These are phyloP conservation scores for Diacarnus erythraeanus DNA, from an alignment of 37 sponge, comb jelly and placozoan species.

Conservation along the genomic window DNA sequence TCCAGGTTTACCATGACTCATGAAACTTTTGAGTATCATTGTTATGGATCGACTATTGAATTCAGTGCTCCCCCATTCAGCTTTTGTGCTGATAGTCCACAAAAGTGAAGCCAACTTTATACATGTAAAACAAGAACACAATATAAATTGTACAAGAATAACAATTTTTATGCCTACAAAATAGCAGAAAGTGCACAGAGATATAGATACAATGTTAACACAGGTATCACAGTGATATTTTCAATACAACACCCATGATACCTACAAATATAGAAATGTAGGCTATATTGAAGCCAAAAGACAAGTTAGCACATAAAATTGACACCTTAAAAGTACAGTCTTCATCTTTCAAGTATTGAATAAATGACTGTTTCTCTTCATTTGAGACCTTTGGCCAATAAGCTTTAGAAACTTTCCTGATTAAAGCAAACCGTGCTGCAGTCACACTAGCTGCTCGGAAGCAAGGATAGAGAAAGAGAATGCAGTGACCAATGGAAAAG, in stretches of 20 bases:
- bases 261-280: slow-evolving; percentile 32
- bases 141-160: too few species aligned
- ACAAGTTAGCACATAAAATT: slow-evolving; percentile 20
- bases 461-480: slow-evolving; percentile 37
- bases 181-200: too few species aligned
- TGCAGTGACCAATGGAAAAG: slow-evolving; percentile 12
- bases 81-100: too few species aligned
- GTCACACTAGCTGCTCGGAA: slow-evolving; percentile 29
- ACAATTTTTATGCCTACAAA: too few species aligned
- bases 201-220: too few species aligned
- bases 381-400: slow-evolving; percentile 1
- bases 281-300: slow-evolving; percentile 31
- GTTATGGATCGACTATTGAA: too few species aligned
- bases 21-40: too few species aligned
- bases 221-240: slow-evolving; percentile 17
- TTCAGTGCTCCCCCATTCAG: too few species aligned
- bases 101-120: too few species aligned
- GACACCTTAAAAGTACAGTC: slow-evolving; percentile 13
- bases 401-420: slow-evolving; percentile 13
- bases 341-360: slow-evolving; percentile 6
- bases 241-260: slow-evolving; percentile 20
- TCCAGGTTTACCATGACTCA: too few species aligned
- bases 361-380: background rate
- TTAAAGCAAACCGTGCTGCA: background rate
- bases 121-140: too few species aligned